Base-by-base conservation (phyloP, 2,797 vertebrate genomes). In the Cirrhinus mrigala region DNA sequence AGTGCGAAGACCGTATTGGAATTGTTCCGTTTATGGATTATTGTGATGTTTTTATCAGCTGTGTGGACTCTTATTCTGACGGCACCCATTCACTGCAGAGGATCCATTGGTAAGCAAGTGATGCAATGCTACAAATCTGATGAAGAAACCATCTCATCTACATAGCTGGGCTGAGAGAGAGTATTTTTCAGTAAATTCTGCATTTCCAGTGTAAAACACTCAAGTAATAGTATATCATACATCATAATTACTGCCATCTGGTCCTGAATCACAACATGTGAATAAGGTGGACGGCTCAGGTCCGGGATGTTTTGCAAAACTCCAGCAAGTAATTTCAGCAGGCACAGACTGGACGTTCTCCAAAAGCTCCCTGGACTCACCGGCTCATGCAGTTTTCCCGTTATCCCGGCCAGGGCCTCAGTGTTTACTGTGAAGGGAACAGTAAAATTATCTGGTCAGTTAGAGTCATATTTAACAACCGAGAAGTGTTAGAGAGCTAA, bases 301-400 rank as follows among this genome's bases (percentile, higher is more conserved):
- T 20, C 20, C 12, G 0, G 16, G 40, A 29, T 22, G 24, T 79
- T 64, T 62, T 48, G 8, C 54, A 77, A 14, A 44, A 37, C 33
- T 54, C 16, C 27, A 56, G 74, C 56, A 50, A 33, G 10, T 56
- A 4, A n/a, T 33, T 54, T 20, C 22, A 9, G 6, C 74, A 76
- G 74, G 29, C 74, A 78, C 33, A 56, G 79, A 70, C 79, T 70
- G 48, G 79, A 70, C 18, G 48, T 16, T 22, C 48, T 81, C 79
- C 48, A 81, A 27, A 70, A 37, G 22, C 29, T 54, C 3, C 6
- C 22, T 70, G 29, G 4, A 40, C 46, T 68, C 18, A 6, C 2
- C 16, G 12, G 40, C 46, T 68, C 12, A 24, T 37, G 18, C 5
- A 70, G 14, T 54, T 54, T 44, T 18, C 58, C 44, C n/a, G 15